Conservation (phyloP, 2,888 invertebrate genomes). For the Brenthis hecate region DNA sequence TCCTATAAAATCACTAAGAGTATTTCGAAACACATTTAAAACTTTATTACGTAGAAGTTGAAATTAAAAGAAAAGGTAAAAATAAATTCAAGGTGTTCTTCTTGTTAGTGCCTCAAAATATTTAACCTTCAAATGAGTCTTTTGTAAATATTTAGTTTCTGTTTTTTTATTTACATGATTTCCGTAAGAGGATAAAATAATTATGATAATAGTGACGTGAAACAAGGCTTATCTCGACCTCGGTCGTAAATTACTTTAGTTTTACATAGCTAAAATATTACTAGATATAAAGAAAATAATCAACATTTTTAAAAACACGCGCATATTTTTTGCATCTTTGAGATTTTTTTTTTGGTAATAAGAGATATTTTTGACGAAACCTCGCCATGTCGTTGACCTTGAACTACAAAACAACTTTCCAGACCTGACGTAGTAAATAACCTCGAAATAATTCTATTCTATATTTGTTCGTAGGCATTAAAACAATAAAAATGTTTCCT, state of each 20-base stretch:
- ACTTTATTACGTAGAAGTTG: no score
- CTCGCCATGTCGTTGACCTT: slow-evolving; percentile 51
- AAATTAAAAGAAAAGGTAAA: not conserved
- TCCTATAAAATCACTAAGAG: no score
- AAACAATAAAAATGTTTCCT: slow-evolving; percentile 2
- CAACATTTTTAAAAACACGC: no score
- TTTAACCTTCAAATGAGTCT: slow-evolving; percentile 6
- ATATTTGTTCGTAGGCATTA: slow-evolving; percentile 28
- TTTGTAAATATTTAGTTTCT: slow-evolving; percentile 2
- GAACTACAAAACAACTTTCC: slow-evolving; percentile 57
- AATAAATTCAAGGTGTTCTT: slow-evolving; percentile 17
- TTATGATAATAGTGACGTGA: not conserved
- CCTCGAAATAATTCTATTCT: slow-evolving; percentile 37
- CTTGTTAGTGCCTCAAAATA: not conserved
- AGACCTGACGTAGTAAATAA: slow-evolving; percentile 47
- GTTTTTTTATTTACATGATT: not conserved
- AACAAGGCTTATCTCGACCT: not conserved
- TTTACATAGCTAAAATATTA: no score
- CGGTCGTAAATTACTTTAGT: no score
- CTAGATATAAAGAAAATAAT: no score
- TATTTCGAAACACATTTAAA: no score
- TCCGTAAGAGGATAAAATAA: not conserved
- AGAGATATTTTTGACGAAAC: slow-evolving; percentile 34
- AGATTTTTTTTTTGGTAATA: slow-evolving; percentile 12
- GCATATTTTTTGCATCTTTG: no score